phyloP scores from a whole-genome alignment of 92 coral and sea anemone species.

The Epizoanthus rinbou region DNA sequence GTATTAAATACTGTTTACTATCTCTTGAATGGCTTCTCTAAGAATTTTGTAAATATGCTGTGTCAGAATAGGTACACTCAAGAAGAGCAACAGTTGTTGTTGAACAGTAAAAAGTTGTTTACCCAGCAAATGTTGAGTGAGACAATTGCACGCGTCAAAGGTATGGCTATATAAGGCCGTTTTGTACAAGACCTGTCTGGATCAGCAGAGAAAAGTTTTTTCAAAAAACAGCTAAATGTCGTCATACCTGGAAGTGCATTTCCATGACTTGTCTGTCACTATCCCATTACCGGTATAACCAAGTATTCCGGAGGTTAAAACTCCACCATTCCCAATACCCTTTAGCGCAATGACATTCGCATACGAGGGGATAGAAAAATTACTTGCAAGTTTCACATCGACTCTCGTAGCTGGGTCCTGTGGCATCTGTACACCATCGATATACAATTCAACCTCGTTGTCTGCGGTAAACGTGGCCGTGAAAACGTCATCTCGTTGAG shows the following conservation, averaged over 20 bases:
- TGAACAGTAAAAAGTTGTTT: too few species aligned
- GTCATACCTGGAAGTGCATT: slow-evolving; percentile 1
- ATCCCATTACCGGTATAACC: slow-evolving; percentile 4
- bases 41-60: too few species aligned
- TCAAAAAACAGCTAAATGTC: background rate
- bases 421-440: background rate
- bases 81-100: too few species aligned
- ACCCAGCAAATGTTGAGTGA: too few species aligned
- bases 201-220: background rate
- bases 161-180: too few species aligned
- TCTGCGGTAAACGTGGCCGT: slow-evolving; percentile 2
- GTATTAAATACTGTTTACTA: too few species aligned
- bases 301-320: background rate
- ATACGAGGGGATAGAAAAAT: background rate
- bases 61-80: too few species aligned
- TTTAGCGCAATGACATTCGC: slow-evolving; percentile 11
- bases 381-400: background rate
- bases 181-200: too few species aligned
- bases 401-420: background rate
- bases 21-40: too few species aligned
- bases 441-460: background rate
- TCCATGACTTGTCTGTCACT: slow-evolving; percentile 23
- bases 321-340: background rate
- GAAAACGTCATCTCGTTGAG: slow-evolving; percentile 12
- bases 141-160: too few species aligned